These are phyloP conservation scores for Styela plicata DNA, from an alignment of 23 tunicate species.

Conservation along the genomic window DNA sequence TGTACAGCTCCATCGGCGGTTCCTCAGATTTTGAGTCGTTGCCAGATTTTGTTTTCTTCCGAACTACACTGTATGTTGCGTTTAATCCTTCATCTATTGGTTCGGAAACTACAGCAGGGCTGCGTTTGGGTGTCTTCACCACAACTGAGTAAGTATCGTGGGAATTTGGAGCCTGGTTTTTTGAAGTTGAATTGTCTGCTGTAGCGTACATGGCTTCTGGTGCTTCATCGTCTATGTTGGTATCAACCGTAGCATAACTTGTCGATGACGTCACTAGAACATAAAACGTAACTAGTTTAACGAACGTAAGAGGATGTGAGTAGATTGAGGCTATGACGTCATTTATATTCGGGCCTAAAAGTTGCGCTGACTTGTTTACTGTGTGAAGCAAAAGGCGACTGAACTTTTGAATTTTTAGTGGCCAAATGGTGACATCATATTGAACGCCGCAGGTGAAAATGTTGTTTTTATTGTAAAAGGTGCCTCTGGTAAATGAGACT, in stretches of 20 bases:
- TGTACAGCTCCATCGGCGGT: background rate
- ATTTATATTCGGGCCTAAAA: background rate
- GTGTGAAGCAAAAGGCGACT: no score
- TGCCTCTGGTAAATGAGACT: no score
- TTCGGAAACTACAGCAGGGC: background rate
- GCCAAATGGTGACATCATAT: no score
- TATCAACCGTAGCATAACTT: background rate
- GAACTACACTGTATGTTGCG: background rate
- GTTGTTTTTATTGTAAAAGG: no score
- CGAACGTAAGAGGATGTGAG: background rate
- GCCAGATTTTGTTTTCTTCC: background rate
- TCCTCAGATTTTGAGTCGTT: background rate
- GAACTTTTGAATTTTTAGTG: no score
- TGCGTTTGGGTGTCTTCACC: background rate
- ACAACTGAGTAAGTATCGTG: background rate
- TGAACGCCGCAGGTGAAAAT: background rate
- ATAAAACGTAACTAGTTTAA: background rate
- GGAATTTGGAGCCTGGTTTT: background rate
- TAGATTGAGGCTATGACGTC: background rate
- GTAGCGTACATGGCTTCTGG: background rate
- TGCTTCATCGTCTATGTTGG: background rate
- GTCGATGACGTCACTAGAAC: background rate
- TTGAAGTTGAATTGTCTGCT: background rate
- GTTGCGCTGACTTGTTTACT: background rate
- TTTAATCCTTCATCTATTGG: background rate